A percentile compares a stretch with the other conserved stretches of the same genome.
Conservation (phyloP, 2,113 vertebrate genomes). For the Piaya cayana region DNA sequence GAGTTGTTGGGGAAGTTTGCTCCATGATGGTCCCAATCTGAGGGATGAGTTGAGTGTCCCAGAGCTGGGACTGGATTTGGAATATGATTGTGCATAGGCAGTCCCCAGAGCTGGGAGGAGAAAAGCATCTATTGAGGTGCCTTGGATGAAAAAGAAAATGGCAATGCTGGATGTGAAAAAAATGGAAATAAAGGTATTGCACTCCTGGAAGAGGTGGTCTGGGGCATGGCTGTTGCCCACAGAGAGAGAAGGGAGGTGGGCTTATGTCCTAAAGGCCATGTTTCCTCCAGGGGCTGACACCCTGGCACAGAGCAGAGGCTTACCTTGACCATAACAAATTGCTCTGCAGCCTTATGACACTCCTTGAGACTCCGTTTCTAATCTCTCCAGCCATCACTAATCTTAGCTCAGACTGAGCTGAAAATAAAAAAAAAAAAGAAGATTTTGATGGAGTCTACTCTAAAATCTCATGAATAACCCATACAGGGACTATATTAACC, state of each 20-base stretch:
- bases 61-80: background rate
- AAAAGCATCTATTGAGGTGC: background rate
- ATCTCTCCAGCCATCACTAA: background rate
- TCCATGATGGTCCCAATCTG: background rate
- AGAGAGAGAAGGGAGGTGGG: background rate
- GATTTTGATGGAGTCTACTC: background rate
- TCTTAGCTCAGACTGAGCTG: background rate
- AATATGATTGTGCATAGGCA: too few relatives aligned
- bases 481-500: background rate
- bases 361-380: background rate
- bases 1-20: background rate
- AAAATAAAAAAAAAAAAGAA: background rate
- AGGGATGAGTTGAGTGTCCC: background rate
- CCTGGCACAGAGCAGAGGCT: background rate
- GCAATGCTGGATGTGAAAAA: background rate
- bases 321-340: background rate
- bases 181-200: background rate
- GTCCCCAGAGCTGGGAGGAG: background rate
- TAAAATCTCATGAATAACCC: background rate
- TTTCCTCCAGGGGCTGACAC: background rate
- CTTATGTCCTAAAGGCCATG: rapidly evolving
- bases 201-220: background rate
- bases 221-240: rapidly evolving
- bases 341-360: too few relatives aligned
- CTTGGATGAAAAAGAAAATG: background rate